phyloP scores from a whole-genome alignment of 2,888 invertebrate genomes.

The Timema podura region DNA sequence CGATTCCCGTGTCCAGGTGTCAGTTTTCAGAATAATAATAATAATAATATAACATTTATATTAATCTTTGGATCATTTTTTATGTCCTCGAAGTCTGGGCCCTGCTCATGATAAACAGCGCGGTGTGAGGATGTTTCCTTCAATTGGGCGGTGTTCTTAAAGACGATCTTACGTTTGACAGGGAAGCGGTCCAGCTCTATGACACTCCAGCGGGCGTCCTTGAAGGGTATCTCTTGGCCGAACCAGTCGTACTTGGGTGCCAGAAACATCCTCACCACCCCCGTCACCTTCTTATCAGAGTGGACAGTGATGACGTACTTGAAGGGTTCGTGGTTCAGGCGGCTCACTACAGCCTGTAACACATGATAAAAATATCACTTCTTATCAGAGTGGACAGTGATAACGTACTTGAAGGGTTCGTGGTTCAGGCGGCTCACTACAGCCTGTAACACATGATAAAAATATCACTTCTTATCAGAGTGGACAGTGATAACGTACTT shows the following conservation, averaged over 20 bases:
- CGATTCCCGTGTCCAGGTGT: too few relatives aligned
- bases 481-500: conserved; percentile 21
- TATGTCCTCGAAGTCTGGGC: too few relatives aligned
- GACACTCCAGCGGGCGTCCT: conserved; percentile 31
- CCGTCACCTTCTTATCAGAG: conserved; percentile 31
- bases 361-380: background rate
- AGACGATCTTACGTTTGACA: conserved; percentile 20
- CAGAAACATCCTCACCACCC: conserved; percentile 35
- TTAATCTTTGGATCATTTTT: too few relatives aligned
- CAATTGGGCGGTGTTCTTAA: too few relatives aligned
- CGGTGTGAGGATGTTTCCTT: too few relatives aligned
- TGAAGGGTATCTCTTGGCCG: conserved; percentile 31
- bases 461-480: conserved; percentile 19
- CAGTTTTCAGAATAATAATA: too few relatives aligned
- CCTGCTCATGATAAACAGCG: too few relatives aligned
- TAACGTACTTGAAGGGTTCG: conserved; percentile 33
- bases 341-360: conserved; percentile 33
- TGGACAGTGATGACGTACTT: conserved; percentile 33
- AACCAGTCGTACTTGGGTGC: conserved; percentile 35
- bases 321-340: conserved; percentile 37
- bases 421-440: conserved; percentile 37
- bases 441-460: conserved; percentile 20
- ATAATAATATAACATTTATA: too few relatives aligned
- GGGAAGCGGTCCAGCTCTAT: conserved; percentile 35
- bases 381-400: conserved; percentile 19